Base-by-base conservation (phyloP, 1,140 invertebrate genomes). In the Magallana gigas region DNA sequence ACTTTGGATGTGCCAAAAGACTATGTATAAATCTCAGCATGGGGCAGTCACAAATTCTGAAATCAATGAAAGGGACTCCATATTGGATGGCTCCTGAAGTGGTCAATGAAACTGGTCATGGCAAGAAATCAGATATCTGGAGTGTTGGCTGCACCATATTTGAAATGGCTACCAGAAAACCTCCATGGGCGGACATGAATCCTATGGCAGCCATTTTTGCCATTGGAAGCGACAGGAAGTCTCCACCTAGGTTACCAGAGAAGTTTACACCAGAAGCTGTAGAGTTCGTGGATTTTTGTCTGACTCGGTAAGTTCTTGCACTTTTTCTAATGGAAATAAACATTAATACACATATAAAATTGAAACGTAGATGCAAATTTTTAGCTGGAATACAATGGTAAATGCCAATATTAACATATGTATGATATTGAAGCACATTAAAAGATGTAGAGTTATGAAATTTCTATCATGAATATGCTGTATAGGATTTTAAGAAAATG, bases 71-170 rank as follows among this genome's bases (percentile, higher is more conserved):
- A 76, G 94, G 94, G 5, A 95, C 94, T 12, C 94, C 99, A 8
- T 99, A 99, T 93, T 99, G 99, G 99, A 99, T 99, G 98, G 98
- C 97, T 16, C 98, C 98, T 1, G 97, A 98, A 96, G 98, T 99
- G 16, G 99, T 99, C 92, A 99, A 91, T 71, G 94, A 95, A 86
- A 94, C 91, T 14, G 94, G 94, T 59, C 94, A 95, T 90, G 94
- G 94, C 0, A 94, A 93, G 83, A 94, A 94, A 84, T 94, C 94
- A n/a, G 94, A 95, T 87, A 95, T 95, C n/a, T 95, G 94, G 94
- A 94, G 94, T 91, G 91, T 95, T 85, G 94, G 94, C 2, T 95
- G 94, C 88, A 94, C 94, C 58, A 93, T 95, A 59, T 95, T 94
- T 93, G 94, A 95, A 88, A 95, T 95, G 94, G 94, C 94, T 16